Conservation (phyloP, 2,113 vertebrate species). For the Ptilonorhynchus violaceus region DNA sequence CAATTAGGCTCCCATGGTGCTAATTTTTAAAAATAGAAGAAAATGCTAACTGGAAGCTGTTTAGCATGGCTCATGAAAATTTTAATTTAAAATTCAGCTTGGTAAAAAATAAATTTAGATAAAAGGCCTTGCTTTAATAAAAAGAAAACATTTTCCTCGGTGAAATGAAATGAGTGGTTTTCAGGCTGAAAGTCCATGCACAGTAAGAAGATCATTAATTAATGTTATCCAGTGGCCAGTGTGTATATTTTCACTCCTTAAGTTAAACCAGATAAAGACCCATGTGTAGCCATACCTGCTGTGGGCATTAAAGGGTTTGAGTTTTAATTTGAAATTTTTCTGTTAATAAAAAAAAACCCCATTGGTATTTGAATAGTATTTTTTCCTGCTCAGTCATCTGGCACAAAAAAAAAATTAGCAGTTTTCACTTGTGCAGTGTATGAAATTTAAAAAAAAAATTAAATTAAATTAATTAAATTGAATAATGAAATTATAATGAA, state of each 20-base stretch:
- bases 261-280: neutral
- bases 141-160: neutral
- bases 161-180: neutral
- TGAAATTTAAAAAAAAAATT: neutral
- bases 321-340: neutral
- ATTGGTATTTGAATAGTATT: neutral
- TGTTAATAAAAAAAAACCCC: neutral
- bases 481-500: neutral
- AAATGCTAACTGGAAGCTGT: neutral
- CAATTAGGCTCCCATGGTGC: neutral
- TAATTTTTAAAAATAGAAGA: neutral
- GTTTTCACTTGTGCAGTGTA: neutral
- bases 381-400: neutral
- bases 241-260: neutral
- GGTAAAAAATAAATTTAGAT: neutral
- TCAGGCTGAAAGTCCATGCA: neutral
- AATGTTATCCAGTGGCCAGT: neutral
- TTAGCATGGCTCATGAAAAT: neutral
- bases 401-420: neutral
- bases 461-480: neutral
- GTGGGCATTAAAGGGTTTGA: neutral
- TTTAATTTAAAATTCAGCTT: neutral
- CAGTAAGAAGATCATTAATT: neutral
- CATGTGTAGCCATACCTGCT: neutral
- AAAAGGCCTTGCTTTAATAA: neutral